Conservation (phyloP, 2,797 vertebrate species). For the Premnoplex brunnescens region DNA sequence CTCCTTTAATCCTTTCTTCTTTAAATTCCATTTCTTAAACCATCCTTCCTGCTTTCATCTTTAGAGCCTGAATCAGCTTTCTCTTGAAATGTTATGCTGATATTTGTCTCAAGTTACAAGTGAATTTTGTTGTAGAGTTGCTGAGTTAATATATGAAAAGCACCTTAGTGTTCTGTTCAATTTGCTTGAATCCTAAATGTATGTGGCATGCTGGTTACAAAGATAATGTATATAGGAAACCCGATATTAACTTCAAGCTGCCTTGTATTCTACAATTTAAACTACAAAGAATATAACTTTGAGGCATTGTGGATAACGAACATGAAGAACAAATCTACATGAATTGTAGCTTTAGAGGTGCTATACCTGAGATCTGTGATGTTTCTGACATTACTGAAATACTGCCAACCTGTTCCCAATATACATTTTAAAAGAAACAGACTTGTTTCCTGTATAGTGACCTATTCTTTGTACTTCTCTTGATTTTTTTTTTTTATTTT, state of each 20-base stretch:
- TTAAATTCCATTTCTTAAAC: background rate
- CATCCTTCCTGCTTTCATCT: background rate
- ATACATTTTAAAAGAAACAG: background rate
- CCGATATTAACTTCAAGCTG: background rate
- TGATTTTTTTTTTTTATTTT: background rate
- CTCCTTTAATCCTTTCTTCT: background rate
- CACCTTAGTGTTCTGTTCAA: background rate
- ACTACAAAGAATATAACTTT: background rate
- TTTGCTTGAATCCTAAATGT: background rate
- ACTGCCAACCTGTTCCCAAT: background rate
- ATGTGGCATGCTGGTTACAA: background rate
- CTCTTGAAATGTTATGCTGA: background rate
- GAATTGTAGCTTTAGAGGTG: background rate
- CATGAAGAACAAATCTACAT: background rate
- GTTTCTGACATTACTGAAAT: background rate
- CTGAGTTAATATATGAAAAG: conserved; percentile 2
- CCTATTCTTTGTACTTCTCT: background rate
- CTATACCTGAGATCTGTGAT: background rate
- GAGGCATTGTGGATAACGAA: background rate
- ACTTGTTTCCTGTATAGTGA: background rate
- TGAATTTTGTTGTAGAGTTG: background rate
- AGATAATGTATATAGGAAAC: background rate
- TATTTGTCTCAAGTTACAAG: background rate
- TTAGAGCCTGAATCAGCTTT: background rate
- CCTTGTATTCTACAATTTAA: background rate